phyloP scores from a whole-genome alignment of 2,113 vertebrate species.

The Chelonoidis abingdonii region DNA sequence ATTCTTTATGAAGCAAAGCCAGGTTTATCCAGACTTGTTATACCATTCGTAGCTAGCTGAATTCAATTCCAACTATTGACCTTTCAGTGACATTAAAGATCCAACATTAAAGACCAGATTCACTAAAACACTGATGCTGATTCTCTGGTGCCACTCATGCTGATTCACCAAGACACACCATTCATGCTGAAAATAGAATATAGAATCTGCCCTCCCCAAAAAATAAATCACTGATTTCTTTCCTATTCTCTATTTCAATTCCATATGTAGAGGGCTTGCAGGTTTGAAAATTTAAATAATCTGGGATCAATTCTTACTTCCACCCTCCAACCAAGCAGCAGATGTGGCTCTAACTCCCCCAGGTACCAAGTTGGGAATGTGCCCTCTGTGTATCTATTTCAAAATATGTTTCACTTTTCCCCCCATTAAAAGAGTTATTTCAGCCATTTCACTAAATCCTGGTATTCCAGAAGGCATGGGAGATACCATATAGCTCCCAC shows the following conservation, averaged over 20 bases:
- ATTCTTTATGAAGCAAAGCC: not conserved
- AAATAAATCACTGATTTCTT: not conserved
- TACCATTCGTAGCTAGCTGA: not conserved
- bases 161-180: not conserved
- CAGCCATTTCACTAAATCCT: not conserved
- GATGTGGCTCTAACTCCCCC: not conserved
- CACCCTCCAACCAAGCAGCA: not conserved
- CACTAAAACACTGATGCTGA: not conserved
- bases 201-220: not conserved
- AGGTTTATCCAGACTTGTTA: not conserved
- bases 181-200: not conserved
- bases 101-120: slow-evolving; percentile 6
- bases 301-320: not conserved
- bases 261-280: not conserved
- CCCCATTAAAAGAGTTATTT: not conserved
- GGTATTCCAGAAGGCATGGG: not conserved
- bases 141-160: not conserved
- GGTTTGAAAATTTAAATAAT: slow-evolving; percentile 5
- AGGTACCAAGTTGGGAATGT: not conserved
- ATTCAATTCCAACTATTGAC: not conserved
- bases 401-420: not conserved
- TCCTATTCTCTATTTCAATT: not conserved
- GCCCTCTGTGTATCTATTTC: not conserved
- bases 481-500: not conserved
- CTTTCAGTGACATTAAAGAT: not conserved